Evolutionary conservation across 2,797 vertebrate genomes (phyloP).

Genomic region (Cuniculus paca): DNA sequence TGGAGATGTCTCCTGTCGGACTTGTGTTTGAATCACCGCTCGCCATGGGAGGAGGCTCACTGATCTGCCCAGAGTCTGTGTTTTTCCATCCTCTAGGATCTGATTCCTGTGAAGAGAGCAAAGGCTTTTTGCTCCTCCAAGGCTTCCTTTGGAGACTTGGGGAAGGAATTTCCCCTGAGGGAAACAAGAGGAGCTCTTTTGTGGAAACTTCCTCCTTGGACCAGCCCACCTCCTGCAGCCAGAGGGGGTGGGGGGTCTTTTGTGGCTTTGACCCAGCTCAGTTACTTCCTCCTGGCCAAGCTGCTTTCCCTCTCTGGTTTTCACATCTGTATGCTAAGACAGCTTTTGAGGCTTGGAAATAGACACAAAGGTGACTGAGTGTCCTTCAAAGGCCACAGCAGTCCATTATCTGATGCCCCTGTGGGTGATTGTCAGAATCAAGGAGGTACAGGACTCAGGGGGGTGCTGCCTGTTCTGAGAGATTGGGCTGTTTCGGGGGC

Average conservation of each 20-base stretch:
- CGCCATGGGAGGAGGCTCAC: neutral
- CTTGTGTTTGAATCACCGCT: neutral
- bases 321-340: neutral
- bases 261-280: neutral
- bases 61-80: neutral
- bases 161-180: neutral
- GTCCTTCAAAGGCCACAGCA: neutral
- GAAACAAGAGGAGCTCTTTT: neutral
- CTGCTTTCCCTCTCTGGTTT: slow-evolving; percentile 44
- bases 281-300: neutral
- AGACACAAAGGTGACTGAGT: neutral
- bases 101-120: neutral
- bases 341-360: neutral
- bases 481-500: neutral
- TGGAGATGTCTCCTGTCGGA: neutral
- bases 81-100: neutral
- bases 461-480: neutral
- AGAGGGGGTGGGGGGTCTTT: neutral
- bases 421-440: neutral
- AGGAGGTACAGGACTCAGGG: neutral
- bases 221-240: neutral
- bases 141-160: neutral
- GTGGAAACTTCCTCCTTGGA: no score
- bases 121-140: neutral
- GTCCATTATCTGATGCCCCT: neutral